Base-by-base conservation (phyloP, 2,113 vertebrate genomes). In the Marmota flaviventris region DNA sequence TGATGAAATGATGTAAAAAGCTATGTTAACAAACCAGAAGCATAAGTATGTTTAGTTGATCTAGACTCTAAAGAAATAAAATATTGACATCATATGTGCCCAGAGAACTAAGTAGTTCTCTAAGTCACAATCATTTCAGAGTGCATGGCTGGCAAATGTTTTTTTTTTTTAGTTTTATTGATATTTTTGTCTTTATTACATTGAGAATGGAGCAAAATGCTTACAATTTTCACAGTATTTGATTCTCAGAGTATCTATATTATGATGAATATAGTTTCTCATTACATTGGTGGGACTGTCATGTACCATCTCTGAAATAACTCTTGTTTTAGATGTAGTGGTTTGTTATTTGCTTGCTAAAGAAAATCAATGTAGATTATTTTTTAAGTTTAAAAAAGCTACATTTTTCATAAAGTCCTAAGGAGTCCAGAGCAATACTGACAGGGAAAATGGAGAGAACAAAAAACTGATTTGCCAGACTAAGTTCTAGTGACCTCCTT, bases 151-250 rank as follows among this genome's bases (percentile, higher is more conserved):
- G 78, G 91, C 86, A 95, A 93, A 58, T 22, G 51, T 70, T 22
- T 72, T 45, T 81, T 70, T 22, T 72, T 45, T 84, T 93, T 76
- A 88, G 77, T 93, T 72, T 81, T 94, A 97, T 67, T 97, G 96
- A 82, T 82, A 82, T 85, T 93, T 97, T 76, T 92, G 78, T 93
- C 89, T 96, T 95, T 95, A 97, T 97, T 98, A 84, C 61, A 70
- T 48, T 82, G 65, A 92, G n/a, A 89, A 93, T 51, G 39, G 67
- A 97, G 67, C 37, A 93, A 94, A 96, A 91, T 51, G 61, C 58
- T 96, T 93, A 45, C 45, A 93, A 93, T 92, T 97, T 87, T 82
- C 76, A 76, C 70, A 85, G 61, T 22, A 70, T 65, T 93, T 94
- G 94, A 51, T 65, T 45, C 61, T 87, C 39, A 58, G n/a, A 75